phyloP scores from a whole-genome alignment of 23 tunicate genomes.

The Pegea sp. region DNA sequence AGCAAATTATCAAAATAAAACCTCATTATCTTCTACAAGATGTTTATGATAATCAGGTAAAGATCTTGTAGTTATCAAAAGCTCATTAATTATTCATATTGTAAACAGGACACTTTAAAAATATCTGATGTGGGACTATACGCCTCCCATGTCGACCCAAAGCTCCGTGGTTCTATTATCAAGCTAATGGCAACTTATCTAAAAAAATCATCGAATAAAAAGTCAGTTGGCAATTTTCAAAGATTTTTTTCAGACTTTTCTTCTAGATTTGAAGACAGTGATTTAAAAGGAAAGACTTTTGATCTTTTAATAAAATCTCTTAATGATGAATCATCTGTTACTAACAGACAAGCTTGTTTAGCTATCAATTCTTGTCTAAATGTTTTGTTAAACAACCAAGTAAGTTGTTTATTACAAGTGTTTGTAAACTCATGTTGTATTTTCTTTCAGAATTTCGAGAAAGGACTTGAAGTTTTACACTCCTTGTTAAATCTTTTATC shows the following conservation, averaged over 20 bases:
- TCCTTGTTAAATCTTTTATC: background rate
- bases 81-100: too few relatives aligned
- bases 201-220: background rate
- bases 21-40: slow-evolving; percentile 5
- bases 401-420: background rate
- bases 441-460: too few relatives aligned
- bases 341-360: slow-evolving; percentile 25
- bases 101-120: too few relatives aligned
- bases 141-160: slow-evolving; percentile 24
- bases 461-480: too few relatives aligned
- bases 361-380: slow-evolving; percentile 16
- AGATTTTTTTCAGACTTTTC: background rate
- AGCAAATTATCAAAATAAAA: slow-evolving; percentile 12
- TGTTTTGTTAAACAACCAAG: slow-evolving; percentile 4
- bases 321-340: slow-evolving; percentile 16
- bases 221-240: background rate
- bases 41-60: too few relatives aligned
- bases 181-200: background rate
- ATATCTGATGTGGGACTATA: slow-evolving; percentile 17
- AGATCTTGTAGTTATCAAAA: too few relatives aligned
- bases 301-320: slow-evolving; percentile 6
- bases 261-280: background rate
- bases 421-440: too few relatives aligned
- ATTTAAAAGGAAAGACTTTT: background rate
- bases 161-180: slow-evolving; percentile 19